phyloP scores from a whole-genome alignment of 2,888 invertebrate genomes.

The Polydrusus tereticollis region DNA sequence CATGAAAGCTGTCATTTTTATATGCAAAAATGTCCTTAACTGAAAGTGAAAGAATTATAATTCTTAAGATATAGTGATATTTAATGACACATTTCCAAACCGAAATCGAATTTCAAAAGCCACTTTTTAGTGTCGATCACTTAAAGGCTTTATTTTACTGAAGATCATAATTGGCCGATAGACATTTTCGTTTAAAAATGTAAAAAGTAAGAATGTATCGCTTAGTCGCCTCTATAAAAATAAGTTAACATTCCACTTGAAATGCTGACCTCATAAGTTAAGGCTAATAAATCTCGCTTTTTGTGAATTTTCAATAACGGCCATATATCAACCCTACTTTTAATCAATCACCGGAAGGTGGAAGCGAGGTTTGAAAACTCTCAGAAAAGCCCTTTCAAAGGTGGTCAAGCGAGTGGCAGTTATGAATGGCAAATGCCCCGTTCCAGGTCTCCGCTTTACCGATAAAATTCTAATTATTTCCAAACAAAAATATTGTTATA shows the following conservation, averaged over 20 bases:
- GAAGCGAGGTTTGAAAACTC: constrained; percentile 41
- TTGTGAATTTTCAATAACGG: constrained; percentile 45
- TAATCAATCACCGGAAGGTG: constrained; percentile 48
- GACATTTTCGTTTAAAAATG: too few relatives aligned
- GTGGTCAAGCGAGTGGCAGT: constrained; percentile 63
- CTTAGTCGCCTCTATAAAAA: not conserved
- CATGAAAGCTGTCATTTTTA: too few relatives aligned
- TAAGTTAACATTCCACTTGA: constrained; percentile 10
- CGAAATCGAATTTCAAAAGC: too few relatives aligned
- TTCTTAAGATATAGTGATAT: too few relatives aligned
- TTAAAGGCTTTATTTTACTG: too few relatives aligned
- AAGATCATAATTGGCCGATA: too few relatives aligned
- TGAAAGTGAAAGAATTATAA: too few relatives aligned
- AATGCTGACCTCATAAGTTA: constrained; percentile 25
- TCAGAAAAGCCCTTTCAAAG: constrained; percentile 59
- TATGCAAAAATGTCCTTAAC: too few relatives aligned
- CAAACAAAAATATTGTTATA: not conserved
- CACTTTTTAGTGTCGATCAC: too few relatives aligned
- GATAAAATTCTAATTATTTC: constrained; percentile 7
- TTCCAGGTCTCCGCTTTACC: not conserved
- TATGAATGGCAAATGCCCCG: constrained; percentile 55
- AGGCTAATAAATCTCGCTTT: constrained; percentile 39
- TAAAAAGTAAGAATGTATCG: not conserved
- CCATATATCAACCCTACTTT: constrained; percentile 45
- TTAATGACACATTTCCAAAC: too few relatives aligned